A percentile compares a stretch with the other conserved stretches of the same genome.
Conservation (phyloP, 2,113 vertebrate genomes). For the Sinocyclocheilus maitianheensis region DNA sequence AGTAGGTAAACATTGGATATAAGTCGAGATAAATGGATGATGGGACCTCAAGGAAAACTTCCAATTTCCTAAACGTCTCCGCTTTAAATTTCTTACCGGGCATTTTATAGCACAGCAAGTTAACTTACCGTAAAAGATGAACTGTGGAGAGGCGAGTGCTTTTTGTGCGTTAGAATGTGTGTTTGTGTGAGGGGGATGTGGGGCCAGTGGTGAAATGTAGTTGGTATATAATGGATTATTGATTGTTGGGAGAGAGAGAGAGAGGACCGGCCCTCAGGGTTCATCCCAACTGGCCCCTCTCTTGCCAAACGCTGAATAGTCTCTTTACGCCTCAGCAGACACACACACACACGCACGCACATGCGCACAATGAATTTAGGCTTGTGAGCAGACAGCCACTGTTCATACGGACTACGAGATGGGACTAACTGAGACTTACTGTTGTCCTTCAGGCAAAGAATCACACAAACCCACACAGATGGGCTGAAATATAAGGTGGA, state of each 20-base stretch:
- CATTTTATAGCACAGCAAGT: conserved; percentile 28
- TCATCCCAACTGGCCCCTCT: conserved; percentile 81
- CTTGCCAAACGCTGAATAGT: conserved; percentile 83
- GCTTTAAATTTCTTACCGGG: conserved; percentile 31
- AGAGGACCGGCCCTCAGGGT: conserved; percentile 80
- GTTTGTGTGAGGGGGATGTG: conserved; percentile 40
- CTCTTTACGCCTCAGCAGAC: conserved; percentile 80
- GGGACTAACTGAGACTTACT: conserved; percentile 34
- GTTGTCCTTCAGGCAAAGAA: conserved; percentile 42
- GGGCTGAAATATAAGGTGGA: neutral
- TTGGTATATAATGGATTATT: conserved; percentile 95
- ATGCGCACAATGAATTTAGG: conserved; percentile 66
- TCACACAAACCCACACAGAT: conserved; percentile 6
- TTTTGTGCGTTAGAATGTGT: conserved; percentile 39
- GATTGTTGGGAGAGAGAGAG: conserved; percentile 69
- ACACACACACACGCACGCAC: conserved; percentile 7
- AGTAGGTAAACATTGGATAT: neutral
- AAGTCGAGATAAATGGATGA: conserved; percentile 20
- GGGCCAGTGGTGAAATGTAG: conserved; percentile 74
- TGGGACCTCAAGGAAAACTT: conserved; percentile 28
- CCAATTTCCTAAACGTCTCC: conserved; percentile 29
- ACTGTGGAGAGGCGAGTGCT: conserved; percentile 24
- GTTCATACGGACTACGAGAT: conserved; percentile 31
- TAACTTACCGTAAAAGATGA: conserved; percentile 39
- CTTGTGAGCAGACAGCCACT: conserved; percentile 55